Evolutionary conservation across 2,888 invertebrate genomes (phyloP).

Genomic region (Andricus curvator): DNA sequence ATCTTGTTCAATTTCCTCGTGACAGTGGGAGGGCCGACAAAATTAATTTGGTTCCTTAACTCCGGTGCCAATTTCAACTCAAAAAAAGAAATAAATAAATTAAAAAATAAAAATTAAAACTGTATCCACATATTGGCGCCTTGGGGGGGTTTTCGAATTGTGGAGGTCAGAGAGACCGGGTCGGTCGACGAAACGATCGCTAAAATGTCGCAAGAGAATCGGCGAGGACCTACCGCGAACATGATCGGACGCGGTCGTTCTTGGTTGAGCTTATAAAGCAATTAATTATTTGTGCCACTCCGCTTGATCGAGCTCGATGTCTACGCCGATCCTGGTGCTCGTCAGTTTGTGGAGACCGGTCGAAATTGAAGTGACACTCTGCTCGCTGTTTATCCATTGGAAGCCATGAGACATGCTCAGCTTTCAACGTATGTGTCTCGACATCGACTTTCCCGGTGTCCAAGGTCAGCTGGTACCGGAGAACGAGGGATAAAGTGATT

Average conservation of each 20-base stretch:
- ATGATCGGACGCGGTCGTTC: slow-evolving; percentile 43
- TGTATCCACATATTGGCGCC: slow-evolving; percentile 16
- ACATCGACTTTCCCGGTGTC: slow-evolving; percentile 50
- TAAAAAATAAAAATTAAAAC: background rate
- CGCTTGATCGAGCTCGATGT: slow-evolving; percentile 64
- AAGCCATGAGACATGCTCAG: slow-evolving; percentile 62
- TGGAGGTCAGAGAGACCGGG: slow-evolving; percentile 19
- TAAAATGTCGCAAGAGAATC: slow-evolving; percentile 31
- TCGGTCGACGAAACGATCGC: slow-evolving; percentile 19
- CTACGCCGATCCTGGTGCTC: slow-evolving; percentile 59
- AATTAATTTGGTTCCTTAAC: slow-evolving; percentile 8
- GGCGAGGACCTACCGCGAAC: slow-evolving; percentile 35
- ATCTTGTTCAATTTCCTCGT: slow-evolving; percentile 33
- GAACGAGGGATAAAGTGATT: background rate
- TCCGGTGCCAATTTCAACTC: background rate
- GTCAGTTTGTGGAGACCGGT: slow-evolving; percentile 50
- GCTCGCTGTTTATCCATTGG: slow-evolving; percentile 68
- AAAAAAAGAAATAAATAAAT: slow-evolving; percentile 10
- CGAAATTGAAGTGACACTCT: slow-evolving; percentile 68
- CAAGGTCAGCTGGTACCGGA: slow-evolving; percentile 47
- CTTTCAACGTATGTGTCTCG: slow-evolving; percentile 46
- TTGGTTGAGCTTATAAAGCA: slow-evolving; percentile 52
- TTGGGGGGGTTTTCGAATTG: background rate
- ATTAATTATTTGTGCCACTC: slow-evolving; percentile 67
- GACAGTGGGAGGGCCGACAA: slow-evolving; percentile 25